Percentiles rank a stretch among this genome's conserved stretches.
phyloP scores from a whole-genome alignment of 2,888 invertebrate species.

The Andrena praecox region DNA sequence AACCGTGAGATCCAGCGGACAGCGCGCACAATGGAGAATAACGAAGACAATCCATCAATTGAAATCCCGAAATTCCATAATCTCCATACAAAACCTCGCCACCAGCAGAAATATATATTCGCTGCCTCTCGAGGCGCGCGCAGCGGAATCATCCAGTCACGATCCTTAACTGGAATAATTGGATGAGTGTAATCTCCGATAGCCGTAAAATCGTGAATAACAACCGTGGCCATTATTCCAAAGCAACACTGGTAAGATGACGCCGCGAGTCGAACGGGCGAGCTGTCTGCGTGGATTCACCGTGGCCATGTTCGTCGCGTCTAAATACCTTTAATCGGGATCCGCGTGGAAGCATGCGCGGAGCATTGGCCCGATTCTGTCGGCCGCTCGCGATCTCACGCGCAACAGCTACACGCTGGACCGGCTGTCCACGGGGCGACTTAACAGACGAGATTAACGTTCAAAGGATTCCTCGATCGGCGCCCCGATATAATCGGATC shows the following conservation, averaged over 20 bases:
- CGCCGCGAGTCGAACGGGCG: neutral
- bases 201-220: conserved; percentile 49
- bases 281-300: neutral
- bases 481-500: conserved; percentile 77
- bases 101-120: conserved; percentile 12
- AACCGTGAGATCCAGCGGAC: neutral
- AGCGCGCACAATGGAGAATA: neutral
- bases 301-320: neutral
- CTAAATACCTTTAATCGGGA: conserved; percentile 52
- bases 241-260: conserved; percentile 14
- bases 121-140: no score
- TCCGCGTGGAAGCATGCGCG: conserved; percentile 10
- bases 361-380: conserved; percentile 9
- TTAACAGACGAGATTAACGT: conserved; percentile 54
- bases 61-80: conserved; percentile 2
- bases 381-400: conserved; percentile 13
- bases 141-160: conserved; percentile 25
- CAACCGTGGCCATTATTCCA: conserved; percentile 14
- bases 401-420: conserved; percentile 30
- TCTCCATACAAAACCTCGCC: neutral
- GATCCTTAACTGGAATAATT: conserved; percentile 49
- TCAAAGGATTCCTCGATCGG: conserved; percentile 54
- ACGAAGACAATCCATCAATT: neutral
- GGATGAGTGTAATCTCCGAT: conserved; percentile 53
- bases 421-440: conserved; percentile 34